A percentile compares a stretch with the other conserved stretches of the same genome.
phyloP scores from a whole-genome alignment of 2,113 vertebrate species.

The Opisthocomus hoazin region DNA sequence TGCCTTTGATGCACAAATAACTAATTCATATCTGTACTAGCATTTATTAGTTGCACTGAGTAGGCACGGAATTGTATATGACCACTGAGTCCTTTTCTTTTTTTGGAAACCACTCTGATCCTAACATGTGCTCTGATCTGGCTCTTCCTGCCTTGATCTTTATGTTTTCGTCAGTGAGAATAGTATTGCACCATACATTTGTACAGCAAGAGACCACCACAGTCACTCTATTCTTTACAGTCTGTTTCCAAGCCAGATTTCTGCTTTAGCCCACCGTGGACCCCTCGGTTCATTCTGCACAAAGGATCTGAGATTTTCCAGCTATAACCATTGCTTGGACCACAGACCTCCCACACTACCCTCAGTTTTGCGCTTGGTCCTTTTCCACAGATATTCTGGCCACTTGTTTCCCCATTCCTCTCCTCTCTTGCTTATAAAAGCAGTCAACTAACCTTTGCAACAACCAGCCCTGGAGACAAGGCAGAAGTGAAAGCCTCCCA shows the following conservation, averaged over 20 bases:
- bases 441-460: not conserved
- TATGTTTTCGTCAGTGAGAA: not conserved
- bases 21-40: not conserved
- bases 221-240: not conserved
- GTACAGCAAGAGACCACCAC: not conserved
- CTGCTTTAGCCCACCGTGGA: not conserved
- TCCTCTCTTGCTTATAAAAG: not conserved
- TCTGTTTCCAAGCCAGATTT: not conserved
- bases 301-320: not conserved
- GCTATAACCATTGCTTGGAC: not conserved
- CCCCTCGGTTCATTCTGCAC: not conserved
- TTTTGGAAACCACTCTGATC: not conserved
- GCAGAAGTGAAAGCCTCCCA: not conserved
- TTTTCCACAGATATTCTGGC: not conserved
- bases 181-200: not conserved
- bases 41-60: not conserved
- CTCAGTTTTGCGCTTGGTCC: not conserved
- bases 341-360: not conserved
- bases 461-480: not conserved
- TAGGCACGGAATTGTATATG: not conserved
- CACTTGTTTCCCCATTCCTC: not conserved
- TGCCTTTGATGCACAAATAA: not conserved
- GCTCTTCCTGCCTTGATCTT: not conserved
- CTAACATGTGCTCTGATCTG: not conserved
- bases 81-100: not conserved